Evolutionary conservation across 2,888 invertebrate species (phyloP), one percentile per base, ranked within the genome.

Genomic region (Heliconius hortense): DNA sequence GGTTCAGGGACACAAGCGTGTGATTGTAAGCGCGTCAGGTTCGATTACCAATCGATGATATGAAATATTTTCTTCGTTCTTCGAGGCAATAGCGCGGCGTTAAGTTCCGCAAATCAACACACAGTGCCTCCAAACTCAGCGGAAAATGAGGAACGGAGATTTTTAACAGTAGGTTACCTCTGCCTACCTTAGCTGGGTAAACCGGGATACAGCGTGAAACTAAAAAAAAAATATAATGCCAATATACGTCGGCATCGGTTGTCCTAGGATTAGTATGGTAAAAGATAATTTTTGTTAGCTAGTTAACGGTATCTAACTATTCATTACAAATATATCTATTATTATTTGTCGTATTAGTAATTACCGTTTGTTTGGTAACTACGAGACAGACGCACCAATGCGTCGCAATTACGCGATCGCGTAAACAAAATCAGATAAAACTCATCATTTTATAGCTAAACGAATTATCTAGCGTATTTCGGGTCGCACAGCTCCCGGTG

Each of bases 371-470:
- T 84, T 83, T 82, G 72, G 53, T 62, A 66, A 82, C 82, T 82
- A 84, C 84, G 66, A 72, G 59, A 82, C 82, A 82, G 72, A 77
- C 81, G 76, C 80, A 81, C 78, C 81, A 82, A 83, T 84, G 81
- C 81, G 82, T 87, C 82, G 84, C 87, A 88, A 89, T 86, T 87
- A 88, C 80, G 80, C 79, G 78, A 81, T 80, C 80, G 82, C 81
- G 81, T 82, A 84, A 89, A 89, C 86, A 86, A 87, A 89, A 89
- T 88, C 87, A 85, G 82, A 89, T 88, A 88, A 90, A 91, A 91
- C 84, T 88, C 88, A 91, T 90, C 83, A 91, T 90, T 90, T 90
- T 86, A 86, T 86, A 83, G 83, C 90, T 90, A 91, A 93, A 89
- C 89, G 88, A 93, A 92, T 93, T 92, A 92, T 84, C 85, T 85